A percentile compares a stretch with the other conserved stretches of the same genome.
These are phyloP conservation scores for Gambusia yucatana DNA, from an alignment of 2,797 vertebrate species.

Conservation along the genomic window DNA sequence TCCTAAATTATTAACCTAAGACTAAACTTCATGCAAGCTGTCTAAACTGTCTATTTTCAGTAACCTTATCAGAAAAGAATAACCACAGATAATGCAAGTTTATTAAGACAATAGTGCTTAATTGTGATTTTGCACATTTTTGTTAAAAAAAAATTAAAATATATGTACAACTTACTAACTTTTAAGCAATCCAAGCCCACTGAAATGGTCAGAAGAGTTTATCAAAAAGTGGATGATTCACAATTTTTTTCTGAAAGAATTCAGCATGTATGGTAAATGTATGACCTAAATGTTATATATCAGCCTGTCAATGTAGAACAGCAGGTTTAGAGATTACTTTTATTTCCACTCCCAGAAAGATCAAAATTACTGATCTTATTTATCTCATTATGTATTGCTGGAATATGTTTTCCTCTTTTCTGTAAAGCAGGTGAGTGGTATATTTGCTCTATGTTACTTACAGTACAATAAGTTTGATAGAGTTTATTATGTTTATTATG, in stretches of 20 bases:
- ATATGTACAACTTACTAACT: neutral
- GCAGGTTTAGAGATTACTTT: neutral
- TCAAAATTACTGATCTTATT: no score
- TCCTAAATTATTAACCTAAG: neutral
- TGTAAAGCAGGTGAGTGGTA: neutral
- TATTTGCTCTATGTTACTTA: neutral
- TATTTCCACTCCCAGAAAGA: neutral
- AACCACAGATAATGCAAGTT: neutral
- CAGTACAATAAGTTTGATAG: neutral
- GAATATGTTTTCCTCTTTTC: no score
- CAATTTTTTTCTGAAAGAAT: neutral
- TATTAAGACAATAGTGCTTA: neutral
- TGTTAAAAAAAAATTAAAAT: neutral
- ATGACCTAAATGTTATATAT: neutral
- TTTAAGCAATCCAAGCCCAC: neutral
- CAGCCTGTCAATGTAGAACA: neutral
- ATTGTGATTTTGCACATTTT: neutral
- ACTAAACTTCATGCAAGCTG: neutral
- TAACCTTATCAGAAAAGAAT: no score
- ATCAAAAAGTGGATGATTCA: neutral
- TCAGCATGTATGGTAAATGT: neutral
- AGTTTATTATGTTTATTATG: no score
- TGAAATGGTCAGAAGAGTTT: neutral
- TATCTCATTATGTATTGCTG: no score
- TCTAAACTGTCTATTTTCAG: neutral